phyloP scores from a whole-genome alignment of 2,888 invertebrate species.

The Cheilosia impressa region DNA sequence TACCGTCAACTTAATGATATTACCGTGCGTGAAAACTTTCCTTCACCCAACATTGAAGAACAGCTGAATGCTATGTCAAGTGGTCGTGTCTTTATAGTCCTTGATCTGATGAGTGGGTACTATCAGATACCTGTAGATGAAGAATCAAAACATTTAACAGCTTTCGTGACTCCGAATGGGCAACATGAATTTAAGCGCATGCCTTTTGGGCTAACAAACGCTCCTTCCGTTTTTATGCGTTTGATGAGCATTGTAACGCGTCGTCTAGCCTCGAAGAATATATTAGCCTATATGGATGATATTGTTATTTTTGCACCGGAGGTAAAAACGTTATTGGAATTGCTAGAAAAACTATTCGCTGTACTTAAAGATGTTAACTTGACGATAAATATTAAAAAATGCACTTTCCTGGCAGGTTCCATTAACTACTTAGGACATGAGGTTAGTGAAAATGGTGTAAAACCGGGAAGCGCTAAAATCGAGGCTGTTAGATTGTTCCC shows the following conservation, averaged over 20 bases:
- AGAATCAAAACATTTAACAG: constrained; percentile 66
- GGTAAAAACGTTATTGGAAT: neutral
- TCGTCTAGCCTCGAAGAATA: constrained; percentile 15
- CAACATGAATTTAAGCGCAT: constrained; percentile 77
- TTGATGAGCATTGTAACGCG: constrained; percentile 13
- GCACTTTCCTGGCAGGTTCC: too few relatives aligned
- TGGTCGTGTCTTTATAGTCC: constrained; percentile 39
- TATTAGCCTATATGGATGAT: constrained; percentile 40
- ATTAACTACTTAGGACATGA: too few relatives aligned
- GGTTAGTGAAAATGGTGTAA: too few relatives aligned
- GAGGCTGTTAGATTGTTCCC: too few relatives aligned
- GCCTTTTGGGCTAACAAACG: constrained; percentile 63
- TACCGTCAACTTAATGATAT: neutral
- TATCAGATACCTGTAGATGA: neutral
- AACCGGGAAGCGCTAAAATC: too few relatives aligned
- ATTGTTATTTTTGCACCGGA: constrained; percentile 24
- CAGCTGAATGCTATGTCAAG: constrained; percentile 25
- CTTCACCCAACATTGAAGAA: constrained; percentile 45
- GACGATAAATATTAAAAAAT: neutral
- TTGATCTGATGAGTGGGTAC: constrained; percentile 21
- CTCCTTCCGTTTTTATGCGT: constrained; percentile 76
- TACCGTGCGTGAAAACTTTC: constrained; percentile 2
- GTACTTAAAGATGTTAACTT: neutral
- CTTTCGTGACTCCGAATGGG: constrained; percentile 77
- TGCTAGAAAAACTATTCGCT: neutral